phyloP scores from a whole-genome alignment of 1,140 invertebrate species.

The Drosophila lacteicornis region DNA sequence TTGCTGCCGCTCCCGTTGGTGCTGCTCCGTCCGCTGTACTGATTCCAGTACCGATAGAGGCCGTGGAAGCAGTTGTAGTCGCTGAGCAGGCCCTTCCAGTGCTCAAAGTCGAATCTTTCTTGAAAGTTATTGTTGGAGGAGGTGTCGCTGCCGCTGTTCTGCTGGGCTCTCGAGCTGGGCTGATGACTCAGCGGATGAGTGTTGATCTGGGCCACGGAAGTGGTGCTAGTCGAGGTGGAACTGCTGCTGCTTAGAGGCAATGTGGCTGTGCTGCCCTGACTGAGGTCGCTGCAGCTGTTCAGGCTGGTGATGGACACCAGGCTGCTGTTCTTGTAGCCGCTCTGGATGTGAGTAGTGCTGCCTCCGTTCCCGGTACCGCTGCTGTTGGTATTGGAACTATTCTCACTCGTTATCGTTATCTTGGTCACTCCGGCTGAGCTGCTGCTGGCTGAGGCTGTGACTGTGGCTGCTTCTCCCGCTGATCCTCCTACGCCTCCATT shows the following conservation, averaged over 20 bases:
- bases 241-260: conserved; percentile 37
- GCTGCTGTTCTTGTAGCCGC: conserved; percentile 60
- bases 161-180: conserved; percentile 9
- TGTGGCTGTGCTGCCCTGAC: conserved; percentile 62
- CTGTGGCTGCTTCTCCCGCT: not conserved
- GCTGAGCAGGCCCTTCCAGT: conserved; percentile 75
- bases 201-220: conserved; percentile 7
- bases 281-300: conserved; percentile 67
- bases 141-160: conserved; percentile 66
- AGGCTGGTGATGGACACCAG: conserved; percentile 70
- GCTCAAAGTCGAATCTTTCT: conserved; percentile 77
- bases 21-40: conserved; percentile 43
- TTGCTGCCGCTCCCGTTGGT: conserved; percentile 1
- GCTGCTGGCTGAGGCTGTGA: conserved; percentile 9
- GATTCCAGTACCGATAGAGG: conserved; percentile 79
- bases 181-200: conserved; percentile 20
- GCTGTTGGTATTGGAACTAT: conserved; percentile 15
- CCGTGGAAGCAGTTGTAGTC: conserved; percentile 80
- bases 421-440: conserved; percentile 42
- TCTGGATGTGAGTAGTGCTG: not conserved
- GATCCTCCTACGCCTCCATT: conserved; percentile 39
- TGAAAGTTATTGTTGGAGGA: conserved; percentile 81
- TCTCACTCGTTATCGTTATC: conserved; percentile 57
- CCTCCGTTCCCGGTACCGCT: not conserved
- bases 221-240: conserved; percentile 12